Conservation (phyloP, 2,113 vertebrate species). For the Motacilla alba region DNA sequence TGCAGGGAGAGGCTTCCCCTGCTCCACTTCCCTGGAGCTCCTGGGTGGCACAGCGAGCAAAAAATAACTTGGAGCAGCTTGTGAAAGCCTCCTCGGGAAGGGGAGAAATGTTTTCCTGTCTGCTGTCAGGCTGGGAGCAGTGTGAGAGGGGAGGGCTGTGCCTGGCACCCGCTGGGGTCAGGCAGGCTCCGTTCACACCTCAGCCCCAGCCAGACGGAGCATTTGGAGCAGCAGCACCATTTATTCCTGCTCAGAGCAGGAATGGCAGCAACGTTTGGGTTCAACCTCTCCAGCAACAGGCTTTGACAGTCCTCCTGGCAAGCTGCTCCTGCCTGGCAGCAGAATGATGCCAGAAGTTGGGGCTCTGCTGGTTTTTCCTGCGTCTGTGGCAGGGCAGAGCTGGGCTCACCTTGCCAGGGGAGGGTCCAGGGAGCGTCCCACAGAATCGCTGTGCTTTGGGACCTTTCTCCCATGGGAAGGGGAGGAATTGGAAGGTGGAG, state of each 20-base stretch:
- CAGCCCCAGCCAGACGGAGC: neutral
- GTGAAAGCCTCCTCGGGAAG: neutral
- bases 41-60: neutral
- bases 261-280: neutral
- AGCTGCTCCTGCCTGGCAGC: neutral
- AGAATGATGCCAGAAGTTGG: rapidly evolving
- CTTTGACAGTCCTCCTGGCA: neutral
- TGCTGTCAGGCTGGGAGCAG: neutral
- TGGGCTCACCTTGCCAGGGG: neutral
- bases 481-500: no score
- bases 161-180: neutral
- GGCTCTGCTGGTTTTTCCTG: neutral
- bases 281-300: neutral
- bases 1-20: neutral
- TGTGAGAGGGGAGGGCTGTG: neutral
- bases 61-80: neutral
- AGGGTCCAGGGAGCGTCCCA: neutral
- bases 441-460: neutral
- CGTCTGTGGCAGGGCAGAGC: neutral
- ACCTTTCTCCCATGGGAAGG: no score
- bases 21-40: neutral
- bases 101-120: neutral
- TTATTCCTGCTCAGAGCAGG: neutral
- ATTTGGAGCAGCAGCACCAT: neutral
- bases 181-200: neutral